These are phyloP conservation scores for Eudemis profundana DNA, from an alignment of 2,888 invertebrate genomes.

Conservation along the genomic window DNA sequence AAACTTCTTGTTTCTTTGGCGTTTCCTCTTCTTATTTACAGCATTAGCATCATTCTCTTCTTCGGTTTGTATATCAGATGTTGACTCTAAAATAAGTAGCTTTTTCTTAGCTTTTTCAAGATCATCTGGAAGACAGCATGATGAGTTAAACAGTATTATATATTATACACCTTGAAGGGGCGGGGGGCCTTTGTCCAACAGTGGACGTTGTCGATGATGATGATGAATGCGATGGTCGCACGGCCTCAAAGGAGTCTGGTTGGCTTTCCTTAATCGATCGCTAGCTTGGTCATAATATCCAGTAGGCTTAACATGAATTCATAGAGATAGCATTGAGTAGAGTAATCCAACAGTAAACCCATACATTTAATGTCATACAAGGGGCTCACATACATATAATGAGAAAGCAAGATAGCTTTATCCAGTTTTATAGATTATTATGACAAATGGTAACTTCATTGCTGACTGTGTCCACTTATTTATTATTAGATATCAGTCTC, in stretches of 20 bases:
- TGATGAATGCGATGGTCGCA: not conserved
- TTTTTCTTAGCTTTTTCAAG: slow-evolving; percentile 1
- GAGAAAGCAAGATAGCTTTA: not conserved
- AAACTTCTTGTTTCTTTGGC: not conserved
- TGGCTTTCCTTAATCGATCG: not conserved
- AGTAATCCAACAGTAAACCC: slow-evolving; percentile 1
- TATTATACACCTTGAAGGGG: not conserved
- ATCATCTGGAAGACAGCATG: slow-evolving; percentile 1
- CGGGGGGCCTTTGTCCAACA: not conserved
- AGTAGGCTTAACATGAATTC: slow-evolving; percentile 1
- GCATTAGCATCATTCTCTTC: not conserved
- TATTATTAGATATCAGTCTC: not conserved
- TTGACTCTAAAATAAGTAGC: not conserved
- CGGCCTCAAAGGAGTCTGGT: not conserved
- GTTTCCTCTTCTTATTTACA: slow-evolving; percentile 1
- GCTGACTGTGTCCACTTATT: not conserved
- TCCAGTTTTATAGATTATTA: not conserved
- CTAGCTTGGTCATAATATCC: not conserved
- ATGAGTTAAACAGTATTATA: not conserved
- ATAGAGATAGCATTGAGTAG: slow-evolving; percentile 1
- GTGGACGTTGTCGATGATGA: not conserved
- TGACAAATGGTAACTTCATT: not conserved
- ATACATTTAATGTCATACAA: not conserved
- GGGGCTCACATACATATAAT: not conserved
- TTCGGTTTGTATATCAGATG: slow-evolving; percentile 1